A percentile compares a stretch with the other conserved stretches of the same genome.
phyloP scores from a whole-genome alignment of 1,140 invertebrate genomes.

The Pygmarrhopalites habei region DNA sequence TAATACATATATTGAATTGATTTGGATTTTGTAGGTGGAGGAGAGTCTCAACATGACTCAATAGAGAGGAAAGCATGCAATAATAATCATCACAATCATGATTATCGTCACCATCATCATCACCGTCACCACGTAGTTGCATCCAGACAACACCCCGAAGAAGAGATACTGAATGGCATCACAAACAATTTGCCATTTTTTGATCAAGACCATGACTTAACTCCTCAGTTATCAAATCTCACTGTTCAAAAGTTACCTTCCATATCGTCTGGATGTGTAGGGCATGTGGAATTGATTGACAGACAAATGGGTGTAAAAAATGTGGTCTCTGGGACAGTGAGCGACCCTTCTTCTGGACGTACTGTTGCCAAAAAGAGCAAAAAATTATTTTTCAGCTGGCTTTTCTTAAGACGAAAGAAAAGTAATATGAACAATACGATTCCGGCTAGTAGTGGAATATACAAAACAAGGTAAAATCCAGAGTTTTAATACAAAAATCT shows the following conservation, averaged over 20 bases:
- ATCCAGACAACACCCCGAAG: background rate
- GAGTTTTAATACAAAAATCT: no score
- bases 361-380: constrained; percentile 22
- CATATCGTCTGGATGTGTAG: constrained; percentile 4
- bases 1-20: no score
- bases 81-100: no score
- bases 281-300: background rate
- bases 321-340: background rate
- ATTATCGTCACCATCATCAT: no score
- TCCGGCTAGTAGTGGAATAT: constrained; percentile 29
- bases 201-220: constrained; percentile 1
- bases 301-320: constrained; percentile 4
- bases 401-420: constrained; percentile 24
- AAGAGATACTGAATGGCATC: background rate
- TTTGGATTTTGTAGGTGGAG: no score
- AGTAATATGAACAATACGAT: background rate
- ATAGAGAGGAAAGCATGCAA: background rate
- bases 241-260: background rate
- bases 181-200: constrained; percentile 3
- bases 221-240: constrained; percentile 4
- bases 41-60: constrained; percentile 5
- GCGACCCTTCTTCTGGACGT: background rate
- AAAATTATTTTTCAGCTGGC: constrained; percentile 31
- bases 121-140: background rate
- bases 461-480: constrained; percentile 38